Evolutionary conservation across 2,888 invertebrate genomes (phyloP), one percentile per base, ranked within the genome.

Genomic region (Drosophila algonquin): DNA sequence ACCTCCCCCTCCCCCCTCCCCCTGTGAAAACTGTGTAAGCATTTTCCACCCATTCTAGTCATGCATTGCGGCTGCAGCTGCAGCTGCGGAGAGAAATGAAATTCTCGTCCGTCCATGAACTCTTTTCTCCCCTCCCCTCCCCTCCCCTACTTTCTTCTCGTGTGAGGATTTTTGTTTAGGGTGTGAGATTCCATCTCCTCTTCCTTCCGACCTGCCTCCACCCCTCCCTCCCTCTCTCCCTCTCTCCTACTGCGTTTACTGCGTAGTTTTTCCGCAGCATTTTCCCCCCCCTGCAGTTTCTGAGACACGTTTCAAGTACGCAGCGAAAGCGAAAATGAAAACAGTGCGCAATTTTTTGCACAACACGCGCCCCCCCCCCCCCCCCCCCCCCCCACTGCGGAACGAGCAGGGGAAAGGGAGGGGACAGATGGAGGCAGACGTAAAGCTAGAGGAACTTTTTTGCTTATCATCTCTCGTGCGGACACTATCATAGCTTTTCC

Each of bases 301-400:
- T 79, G 68, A 77, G 79, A 84, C 70, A 73, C 69, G 70, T 65
- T 75, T 85, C 78, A 77, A 83, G 86, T 82, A 85, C 78, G 63
- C 74, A 70, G 50, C 77, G 45, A 48, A 60, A 63, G 52, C 55
- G 54, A 32, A 51, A 58, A 40, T 50, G 52, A 77, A 84, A 77
- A 76, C 69, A 80, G 80, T 82, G 85, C 85, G 82, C 74, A 83
- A 73, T 83, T 76, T 75, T 53, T 57, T 53, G 1, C 48, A 18
- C 57, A 58, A n/a, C 40, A 40, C 40, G 40, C 10, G 18, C 9
- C 14, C 10, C n/a, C 24, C 9, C 21, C 24, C 9, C 21, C 24
- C 9, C 21, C 9, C 14, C 10, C n/a, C 9, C 14, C 10, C n/a
- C 24, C 9, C 21, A 44, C 10, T 9, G 8, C 14, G 40, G 16